A percentile compares a stretch with the other conserved stretches of the same genome.
These are phyloP conservation scores for Busseola fusca DNA, from an alignment of 2,888 invertebrate genomes.

Conservation along the genomic window DNA sequence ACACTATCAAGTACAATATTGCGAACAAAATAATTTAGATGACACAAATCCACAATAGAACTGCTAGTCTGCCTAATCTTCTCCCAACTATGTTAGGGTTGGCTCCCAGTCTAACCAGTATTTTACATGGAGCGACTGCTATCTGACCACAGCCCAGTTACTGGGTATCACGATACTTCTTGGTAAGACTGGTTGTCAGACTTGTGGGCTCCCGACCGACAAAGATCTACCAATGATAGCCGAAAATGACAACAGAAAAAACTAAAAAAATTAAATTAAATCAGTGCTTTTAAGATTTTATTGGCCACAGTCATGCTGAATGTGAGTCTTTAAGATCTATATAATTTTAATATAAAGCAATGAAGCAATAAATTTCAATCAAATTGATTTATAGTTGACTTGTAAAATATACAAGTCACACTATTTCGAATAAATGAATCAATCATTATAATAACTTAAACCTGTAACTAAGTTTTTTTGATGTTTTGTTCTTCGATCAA, in stretches of 20 bases:
- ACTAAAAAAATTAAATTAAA: neutral
- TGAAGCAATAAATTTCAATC: slow-evolving; percentile 29
- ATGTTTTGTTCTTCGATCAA: neutral
- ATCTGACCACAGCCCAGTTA: neutral
- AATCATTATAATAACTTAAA: neutral
- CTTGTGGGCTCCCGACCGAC: neutral
- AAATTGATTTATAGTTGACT: slow-evolving; percentile 3
- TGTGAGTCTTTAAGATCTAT: slow-evolving; percentile 14
- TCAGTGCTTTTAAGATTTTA: neutral
- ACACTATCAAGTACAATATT: slow-evolving; percentile 29
- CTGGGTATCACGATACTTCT: neutral
- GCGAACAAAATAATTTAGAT: slow-evolving; percentile 28
- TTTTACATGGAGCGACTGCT: neutral
- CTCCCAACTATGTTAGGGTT: neutral
- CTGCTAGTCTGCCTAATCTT: neutral
- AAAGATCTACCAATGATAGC: neutral
- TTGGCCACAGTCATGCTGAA: neutral
- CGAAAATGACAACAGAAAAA: neutral
- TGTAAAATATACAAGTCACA: slow-evolving; percentile 4
- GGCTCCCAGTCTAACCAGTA: neutral
- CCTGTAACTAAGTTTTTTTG: neutral
- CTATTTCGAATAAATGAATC: neutral
- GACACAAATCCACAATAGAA: neutral
- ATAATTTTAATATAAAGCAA: slow-evolving; percentile 29
- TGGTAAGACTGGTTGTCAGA: neutral